Percentiles rank a stretch among this genome's conserved stretches.
These are phyloP conservation scores for Amblyjoppa proteus DNA, from an alignment of 2,888 invertebrate species.

Conservation along the genomic window DNA sequence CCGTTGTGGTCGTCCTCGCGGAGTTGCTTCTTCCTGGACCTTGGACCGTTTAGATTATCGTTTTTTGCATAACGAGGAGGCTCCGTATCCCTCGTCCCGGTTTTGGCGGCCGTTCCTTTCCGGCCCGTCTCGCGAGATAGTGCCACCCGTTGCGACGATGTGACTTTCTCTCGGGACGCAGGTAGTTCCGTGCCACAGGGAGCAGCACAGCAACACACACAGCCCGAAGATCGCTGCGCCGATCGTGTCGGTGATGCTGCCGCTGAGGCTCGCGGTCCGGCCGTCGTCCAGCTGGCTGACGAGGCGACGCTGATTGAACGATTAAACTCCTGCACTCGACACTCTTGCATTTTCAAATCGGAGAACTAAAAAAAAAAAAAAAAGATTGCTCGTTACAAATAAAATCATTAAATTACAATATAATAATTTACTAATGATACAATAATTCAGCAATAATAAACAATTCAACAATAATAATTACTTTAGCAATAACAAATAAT, in stretches of 20 bases:
- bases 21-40: conserved; percentile 66
- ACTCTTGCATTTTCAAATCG: conserved; percentile 8
- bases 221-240: conserved; percentile 8
- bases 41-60: conserved; percentile 58
- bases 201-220: conserved; percentile 23
- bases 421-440: too few species aligned
- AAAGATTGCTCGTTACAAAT: too few species aligned
- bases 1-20: conserved; percentile 55
- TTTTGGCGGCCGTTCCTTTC: conserved; percentile 61
- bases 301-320: conserved; percentile 40
- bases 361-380: background rate
- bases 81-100: conserved; percentile 37
- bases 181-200: conserved; percentile 16
- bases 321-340: conserved; percentile 26
- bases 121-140: conserved; percentile 33
- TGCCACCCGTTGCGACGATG: conserved; percentile 58
- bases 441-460: too few species aligned
- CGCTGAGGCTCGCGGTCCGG: background rate
- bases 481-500: too few species aligned
- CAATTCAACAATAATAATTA: too few species aligned
- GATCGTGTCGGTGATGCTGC: conserved; percentile 35
- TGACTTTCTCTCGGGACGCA: conserved; percentile 60
- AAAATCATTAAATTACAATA: background rate
- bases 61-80: conserved; percentile 37
- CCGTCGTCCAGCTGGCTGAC: conserved; percentile 40